phyloP scores from a whole-genome alignment of 2,888 invertebrate species.

The Drosophila barbarae region DNA sequence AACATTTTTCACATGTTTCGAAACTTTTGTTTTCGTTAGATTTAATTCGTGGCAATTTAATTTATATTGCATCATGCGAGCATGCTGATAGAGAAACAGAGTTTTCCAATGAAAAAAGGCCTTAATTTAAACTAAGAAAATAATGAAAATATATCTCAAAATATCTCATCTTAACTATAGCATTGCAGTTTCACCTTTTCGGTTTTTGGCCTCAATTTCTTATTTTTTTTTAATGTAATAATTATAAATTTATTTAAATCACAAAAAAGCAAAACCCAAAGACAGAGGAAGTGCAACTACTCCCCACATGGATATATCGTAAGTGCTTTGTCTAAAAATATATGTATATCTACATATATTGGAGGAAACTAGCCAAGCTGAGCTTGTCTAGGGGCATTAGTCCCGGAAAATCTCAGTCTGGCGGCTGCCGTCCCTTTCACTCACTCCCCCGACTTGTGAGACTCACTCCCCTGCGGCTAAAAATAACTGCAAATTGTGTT shows the following conservation, averaged over 20 bases:
- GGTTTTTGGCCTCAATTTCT: too few relatives aligned
- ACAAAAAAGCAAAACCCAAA: too few relatives aligned
- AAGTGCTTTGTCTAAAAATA: slow-evolving; percentile 35
- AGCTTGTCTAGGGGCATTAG: slow-evolving; percentile 23
- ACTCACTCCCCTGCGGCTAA: slow-evolving; percentile 31
- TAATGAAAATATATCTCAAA: too few relatives aligned
- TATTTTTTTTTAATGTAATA: background rate
- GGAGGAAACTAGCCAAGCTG: slow-evolving; percentile 13
- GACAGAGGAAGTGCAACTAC: background rate
- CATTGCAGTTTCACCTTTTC: too few relatives aligned
- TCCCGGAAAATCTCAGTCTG: slow-evolving; percentile 21
- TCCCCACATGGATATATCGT: slow-evolving; percentile 3
- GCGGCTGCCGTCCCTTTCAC: slow-evolving; percentile 6
- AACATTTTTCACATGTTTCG: slow-evolving; percentile 49
- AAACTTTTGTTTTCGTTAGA: slow-evolving; percentile 60
- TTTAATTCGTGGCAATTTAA: slow-evolving; percentile 64
- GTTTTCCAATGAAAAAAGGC: background rate
- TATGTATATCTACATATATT: background rate
- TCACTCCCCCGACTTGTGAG: slow-evolving; percentile 10
- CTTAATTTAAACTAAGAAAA: background rate
- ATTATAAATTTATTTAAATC: background rate
- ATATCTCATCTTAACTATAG: too few relatives aligned
- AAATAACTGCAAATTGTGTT: slow-evolving; percentile 56
- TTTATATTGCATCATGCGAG: slow-evolving; percentile 47
- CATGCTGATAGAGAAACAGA: background rate